phyloP scores from a whole-genome alignment of 2,888 invertebrate species.

The Rhamnusium bicolor region DNA sequence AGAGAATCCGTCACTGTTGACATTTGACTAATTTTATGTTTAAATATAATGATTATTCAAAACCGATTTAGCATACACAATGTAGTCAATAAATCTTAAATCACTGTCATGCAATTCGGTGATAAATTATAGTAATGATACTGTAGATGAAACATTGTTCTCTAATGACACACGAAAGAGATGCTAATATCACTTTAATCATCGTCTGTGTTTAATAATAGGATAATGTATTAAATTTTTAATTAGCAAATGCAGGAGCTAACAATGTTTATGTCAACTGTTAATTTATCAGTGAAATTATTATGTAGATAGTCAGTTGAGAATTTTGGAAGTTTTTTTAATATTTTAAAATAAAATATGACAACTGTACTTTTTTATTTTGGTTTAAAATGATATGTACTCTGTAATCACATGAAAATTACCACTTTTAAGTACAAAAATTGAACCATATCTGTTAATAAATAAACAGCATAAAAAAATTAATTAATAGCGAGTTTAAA shows the following conservation, averaged over 20 bases:
- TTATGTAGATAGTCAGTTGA: too few species aligned
- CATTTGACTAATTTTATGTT: constrained; percentile 13
- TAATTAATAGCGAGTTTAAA: too few species aligned
- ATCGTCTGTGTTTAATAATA: background rate
- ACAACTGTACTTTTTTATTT: too few species aligned
- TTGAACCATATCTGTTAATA: too few species aligned
- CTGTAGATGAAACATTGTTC: constrained; percentile 1
- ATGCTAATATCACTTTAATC: background rate
- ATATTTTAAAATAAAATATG: too few species aligned
- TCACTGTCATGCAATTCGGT: background rate
- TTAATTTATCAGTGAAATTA: too few species aligned
- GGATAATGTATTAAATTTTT: background rate
- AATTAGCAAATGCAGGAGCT: background rate
- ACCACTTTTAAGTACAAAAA: too few species aligned
- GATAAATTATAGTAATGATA: background rate
- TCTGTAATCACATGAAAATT: too few species aligned
- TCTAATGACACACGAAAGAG: background rate
- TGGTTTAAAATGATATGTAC: too few species aligned
- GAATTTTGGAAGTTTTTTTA: too few species aligned
- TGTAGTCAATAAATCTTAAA: constrained; percentile 7
- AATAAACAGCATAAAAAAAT: too few species aligned
- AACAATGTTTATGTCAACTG: too few species aligned
- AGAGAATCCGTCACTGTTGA: background rate
- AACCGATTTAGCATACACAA: constrained; percentile 4
- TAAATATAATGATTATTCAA: background rate